phyloP scores from a whole-genome alignment of 2,113 vertebrate genomes.

The Neofelis nebulosa region DNA sequence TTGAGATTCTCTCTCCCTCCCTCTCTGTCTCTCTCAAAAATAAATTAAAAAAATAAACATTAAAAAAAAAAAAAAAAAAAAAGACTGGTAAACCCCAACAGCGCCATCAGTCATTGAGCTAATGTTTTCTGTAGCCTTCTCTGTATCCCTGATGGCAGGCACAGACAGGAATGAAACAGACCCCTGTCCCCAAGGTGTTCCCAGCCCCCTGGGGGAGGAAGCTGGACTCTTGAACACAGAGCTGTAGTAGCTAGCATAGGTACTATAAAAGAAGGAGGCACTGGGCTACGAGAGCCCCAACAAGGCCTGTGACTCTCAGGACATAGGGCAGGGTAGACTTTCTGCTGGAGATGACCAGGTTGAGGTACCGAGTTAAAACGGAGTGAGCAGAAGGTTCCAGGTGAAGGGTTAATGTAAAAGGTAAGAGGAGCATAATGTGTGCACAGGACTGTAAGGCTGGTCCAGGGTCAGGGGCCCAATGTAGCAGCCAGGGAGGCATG shows the following conservation, averaged over 20 bases:
- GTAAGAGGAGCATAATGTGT: background rate
- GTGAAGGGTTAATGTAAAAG: background rate
- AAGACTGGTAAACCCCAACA: background rate
- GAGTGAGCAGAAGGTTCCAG: background rate
- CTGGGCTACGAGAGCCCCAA: background rate
- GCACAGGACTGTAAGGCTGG: background rate
- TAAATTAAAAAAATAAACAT: background rate
- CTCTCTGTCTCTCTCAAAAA: background rate
- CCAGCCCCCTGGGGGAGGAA: background rate
- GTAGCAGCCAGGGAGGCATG: background rate
- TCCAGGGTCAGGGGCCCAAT: background rate
- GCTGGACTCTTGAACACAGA: background rate
- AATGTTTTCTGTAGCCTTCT: background rate
- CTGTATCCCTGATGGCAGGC: background rate
- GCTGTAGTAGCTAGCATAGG: fast-evolving
- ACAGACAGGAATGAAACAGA: background rate
- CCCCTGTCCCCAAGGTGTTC: background rate
- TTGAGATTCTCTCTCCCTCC: background rate
- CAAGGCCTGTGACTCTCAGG: background rate
- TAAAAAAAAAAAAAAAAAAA: no score
- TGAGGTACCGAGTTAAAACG: background rate
- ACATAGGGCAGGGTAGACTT: background rate
- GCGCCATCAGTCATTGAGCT: background rate
- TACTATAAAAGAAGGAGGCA: background rate
- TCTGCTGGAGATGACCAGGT: background rate